phyloP scores from a whole-genome alignment of 2,888 invertebrate species.

The Rhabditoides inermis region DNA sequence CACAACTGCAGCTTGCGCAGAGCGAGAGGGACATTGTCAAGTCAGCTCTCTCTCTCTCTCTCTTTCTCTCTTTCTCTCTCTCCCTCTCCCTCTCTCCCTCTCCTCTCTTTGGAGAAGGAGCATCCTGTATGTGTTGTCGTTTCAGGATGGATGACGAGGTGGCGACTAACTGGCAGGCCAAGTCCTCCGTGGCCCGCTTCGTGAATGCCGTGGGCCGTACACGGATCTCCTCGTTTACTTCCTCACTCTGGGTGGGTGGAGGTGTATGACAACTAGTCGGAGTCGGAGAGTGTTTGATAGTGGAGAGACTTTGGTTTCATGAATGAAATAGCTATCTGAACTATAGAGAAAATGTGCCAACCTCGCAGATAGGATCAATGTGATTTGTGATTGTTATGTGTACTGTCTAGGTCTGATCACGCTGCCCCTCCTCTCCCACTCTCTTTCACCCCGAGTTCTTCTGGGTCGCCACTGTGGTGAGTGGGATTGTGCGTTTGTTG shows the following conservation, averaged over 20 bases:
- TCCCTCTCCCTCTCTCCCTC: no score
- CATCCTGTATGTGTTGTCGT: not conserved
- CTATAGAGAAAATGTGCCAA: no score
- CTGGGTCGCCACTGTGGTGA: conserved; percentile 75
- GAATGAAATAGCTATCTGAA: no score
- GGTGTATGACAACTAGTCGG: not conserved
- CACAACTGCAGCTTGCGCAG: conserved; percentile 38
- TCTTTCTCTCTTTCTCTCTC: no score
- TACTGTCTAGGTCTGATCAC: conserved; percentile 71
- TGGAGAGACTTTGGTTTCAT: no score
- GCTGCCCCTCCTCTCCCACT: conserved; percentile 79
- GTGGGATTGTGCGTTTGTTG: not conserved
- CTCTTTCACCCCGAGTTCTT: conserved; percentile 93
- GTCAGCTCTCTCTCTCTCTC: no score
- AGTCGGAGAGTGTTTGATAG: not conserved
- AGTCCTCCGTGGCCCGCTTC: conserved; percentile 43
- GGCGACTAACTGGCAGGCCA: conserved; percentile 46
- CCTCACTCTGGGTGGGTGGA: conserved; percentile 66
- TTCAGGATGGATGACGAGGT: conserved; percentile 44
- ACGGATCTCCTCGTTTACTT: conserved; percentile 88
- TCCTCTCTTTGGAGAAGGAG: not conserved
- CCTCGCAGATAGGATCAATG: not conserved
- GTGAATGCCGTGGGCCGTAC: conserved; percentile 41
- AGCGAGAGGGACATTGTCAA: conserved; percentile 42
- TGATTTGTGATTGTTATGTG: not conserved